Base-by-base conservation (phyloP, 2,113 vertebrate species). In the Gymnogyps californianus region DNA sequence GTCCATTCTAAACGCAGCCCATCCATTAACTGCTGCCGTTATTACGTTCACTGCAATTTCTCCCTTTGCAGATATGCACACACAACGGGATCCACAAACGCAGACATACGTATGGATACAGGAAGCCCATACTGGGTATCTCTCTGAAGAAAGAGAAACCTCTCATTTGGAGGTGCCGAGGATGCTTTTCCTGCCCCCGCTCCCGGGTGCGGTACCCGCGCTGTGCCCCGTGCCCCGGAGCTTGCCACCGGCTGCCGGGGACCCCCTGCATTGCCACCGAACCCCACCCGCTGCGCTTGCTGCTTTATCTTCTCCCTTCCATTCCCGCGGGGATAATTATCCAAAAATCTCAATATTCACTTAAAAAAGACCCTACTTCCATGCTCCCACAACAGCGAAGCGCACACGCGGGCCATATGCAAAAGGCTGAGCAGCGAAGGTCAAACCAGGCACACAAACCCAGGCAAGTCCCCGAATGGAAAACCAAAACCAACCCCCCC, bases 331-430 rank as follows among this genome's bases (percentile, higher is more conserved):
- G 42, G 36, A 36, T 10, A 55, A 87, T 4, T 3, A 51, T 0
- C 22, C 4, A 24, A 92, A 93, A 75, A 59, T 26, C 59, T 12
- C 93, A 74, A 4, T 32, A 32, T 49, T 38, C 28, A 21, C 36
- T 16, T 5, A 17, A 42, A 49, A 70, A 7, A 32, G 25, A 65
- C 59, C 38, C 28, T 36, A 2, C 32, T 88, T 38, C 59, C 80
- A 58, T 0, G 0, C 18, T 65, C 14, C 62, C 62, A 16, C 26
- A 26, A 42, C 36, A 51, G 38, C 2, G 1, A 5, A 16, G 32
- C 1, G 1, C 18, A 6, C 0, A 0, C n/a, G 2, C 2, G 0
- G 4, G 46, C 61, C 40, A 2, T 1, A 16, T 0, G 13, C 3
- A 3, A 52, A 19, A 49, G 88, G 34, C 67, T 20, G 58, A 61